Percentiles rank a stretch among this genome's conserved stretches.
phyloP scores from a whole-genome alignment of 92 coral and sea anemone genomes.

The Epizoanthus scotinus region DNA sequence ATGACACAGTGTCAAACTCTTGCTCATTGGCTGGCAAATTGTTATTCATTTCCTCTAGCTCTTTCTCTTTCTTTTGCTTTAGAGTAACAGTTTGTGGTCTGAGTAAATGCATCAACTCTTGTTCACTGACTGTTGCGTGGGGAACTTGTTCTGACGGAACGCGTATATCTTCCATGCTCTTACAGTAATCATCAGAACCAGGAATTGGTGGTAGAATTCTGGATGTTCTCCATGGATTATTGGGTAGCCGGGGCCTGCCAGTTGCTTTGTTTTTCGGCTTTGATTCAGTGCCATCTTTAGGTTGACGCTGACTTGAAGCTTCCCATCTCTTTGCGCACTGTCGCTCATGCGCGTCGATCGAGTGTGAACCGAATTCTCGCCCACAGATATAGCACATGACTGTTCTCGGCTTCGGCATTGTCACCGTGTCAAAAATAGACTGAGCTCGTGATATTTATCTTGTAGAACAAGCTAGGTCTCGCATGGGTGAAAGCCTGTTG shows the following conservation, averaged over 20 bases:
- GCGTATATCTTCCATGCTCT: constrained; percentile 75
- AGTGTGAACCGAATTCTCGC: constrained; percentile 81
- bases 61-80: constrained; percentile 18
- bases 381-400: constrained; percentile 88
- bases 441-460: constrained; percentile 9
- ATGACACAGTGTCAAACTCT: neutral
- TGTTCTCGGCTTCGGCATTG: constrained; percentile 85
- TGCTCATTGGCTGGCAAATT: constrained; percentile 12
- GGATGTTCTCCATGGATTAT: constrained; percentile 45
- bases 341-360: constrained; percentile 78
- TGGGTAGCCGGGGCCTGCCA: constrained; percentile 52
- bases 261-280: constrained; percentile 49
- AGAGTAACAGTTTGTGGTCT: constrained; percentile 58
- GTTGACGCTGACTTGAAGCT: constrained; percentile 46
- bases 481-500: constrained; percentile 14
- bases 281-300: constrained; percentile 43
- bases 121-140: constrained; percentile 56
- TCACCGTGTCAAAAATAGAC: neutral
- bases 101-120: constrained; percentile 45
- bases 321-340: constrained; percentile 92
- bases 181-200: constrained; percentile 2
- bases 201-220: constrained; percentile 45
- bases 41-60: constrained; percentile 29
- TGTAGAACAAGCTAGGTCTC: constrained; percentile 10
- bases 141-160: constrained; percentile 47